Evolutionary conservation across 2,797 vertebrate genomes (phyloP), one percentile per base, ranked within the genome.

Genomic region (Apogon talboti): DNA sequence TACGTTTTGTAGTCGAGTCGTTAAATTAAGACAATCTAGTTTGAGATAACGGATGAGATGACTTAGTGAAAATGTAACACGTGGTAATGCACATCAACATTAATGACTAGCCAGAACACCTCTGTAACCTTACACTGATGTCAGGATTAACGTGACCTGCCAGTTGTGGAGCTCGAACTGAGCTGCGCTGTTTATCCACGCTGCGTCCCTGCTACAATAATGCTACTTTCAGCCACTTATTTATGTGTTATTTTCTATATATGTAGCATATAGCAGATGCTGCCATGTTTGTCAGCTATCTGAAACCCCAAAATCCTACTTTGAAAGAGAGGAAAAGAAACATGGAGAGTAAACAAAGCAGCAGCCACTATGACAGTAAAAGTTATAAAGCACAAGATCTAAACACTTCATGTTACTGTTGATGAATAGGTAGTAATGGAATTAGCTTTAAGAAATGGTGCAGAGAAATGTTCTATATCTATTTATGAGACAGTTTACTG

Each of bases 21-120:
- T 14, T 43, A 49, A 56, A 66, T 45, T 49, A 68, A 73, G 72
- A 79, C 73, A 64, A 63, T 66, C 46, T 28, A 47, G 21, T 30
- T 15, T 44, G 52, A 38, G 66, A 10, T 15, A 40, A 5, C 18
- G 33, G 62, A 46, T 37, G 47, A 48, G 30, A n/a, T 16, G 30
- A 65, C 11, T 1, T 18, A 24, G 13, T 55, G 30, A 19, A 40
- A 55, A 62, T 35, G 18, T 55, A 42, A 37, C 7, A 2, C 14
- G 43, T 16, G 58, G 11, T 47, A n/a, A 19, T 15, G 28, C 48
- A 40, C 57, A 40, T n/a, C 11, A 11, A 8, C 3, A 10, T 62
- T 7, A 28, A 7, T 33, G 42, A 48, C 11, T 13, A 11, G 51
- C 65, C 52, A 64, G 56, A 16, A 65, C 41, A 33, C 51, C 19